phyloP scores from a whole-genome alignment of 1,140 invertebrate species.

The Penaeus chinensis region DNA sequence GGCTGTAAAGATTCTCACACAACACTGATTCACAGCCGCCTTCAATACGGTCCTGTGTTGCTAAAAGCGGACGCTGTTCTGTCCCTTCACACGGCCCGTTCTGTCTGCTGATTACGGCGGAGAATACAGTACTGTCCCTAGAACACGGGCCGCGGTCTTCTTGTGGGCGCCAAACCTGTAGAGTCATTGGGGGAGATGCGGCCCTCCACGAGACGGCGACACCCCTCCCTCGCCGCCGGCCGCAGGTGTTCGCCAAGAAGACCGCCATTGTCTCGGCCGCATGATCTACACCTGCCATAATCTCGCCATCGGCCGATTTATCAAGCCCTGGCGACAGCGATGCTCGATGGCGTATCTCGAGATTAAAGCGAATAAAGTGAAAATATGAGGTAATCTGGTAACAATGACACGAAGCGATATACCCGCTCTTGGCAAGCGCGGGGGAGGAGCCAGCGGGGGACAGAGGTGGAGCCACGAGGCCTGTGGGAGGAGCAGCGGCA shows the following conservation, averaged over 20 bases:
- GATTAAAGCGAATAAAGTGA: no score
- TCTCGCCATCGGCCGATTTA: no score
- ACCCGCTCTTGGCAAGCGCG: not conserved
- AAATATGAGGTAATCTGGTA: not conserved
- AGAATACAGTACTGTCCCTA: conserved; percentile 7
- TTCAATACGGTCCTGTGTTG: conserved; percentile 19
- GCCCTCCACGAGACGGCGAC: not conserved
- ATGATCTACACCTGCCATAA: no score
- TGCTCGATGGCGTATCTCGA: no score
- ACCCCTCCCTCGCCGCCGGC: not conserved
- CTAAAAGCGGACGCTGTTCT: not conserved
- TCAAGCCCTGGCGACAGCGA: no score
- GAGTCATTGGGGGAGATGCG: not conserved
- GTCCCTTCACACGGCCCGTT: not conserved
- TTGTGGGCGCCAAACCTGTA: conserved; percentile 20
- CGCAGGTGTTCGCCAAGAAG: no score
- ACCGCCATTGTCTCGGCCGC: no score
- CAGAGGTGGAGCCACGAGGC: not conserved
- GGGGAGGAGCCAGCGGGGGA: not conserved
- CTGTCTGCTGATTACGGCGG: conserved; percentile 21
- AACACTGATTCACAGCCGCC: not conserved
- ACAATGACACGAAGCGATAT: not conserved
- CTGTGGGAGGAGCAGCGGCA: not conserved
- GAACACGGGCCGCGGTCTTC: conserved; percentile 16
- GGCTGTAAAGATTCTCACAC: not conserved